These are phyloP conservation scores for Diorhabda carinulata DNA, from an alignment of 1,140 invertebrate species.

Conservation along the genomic window DNA sequence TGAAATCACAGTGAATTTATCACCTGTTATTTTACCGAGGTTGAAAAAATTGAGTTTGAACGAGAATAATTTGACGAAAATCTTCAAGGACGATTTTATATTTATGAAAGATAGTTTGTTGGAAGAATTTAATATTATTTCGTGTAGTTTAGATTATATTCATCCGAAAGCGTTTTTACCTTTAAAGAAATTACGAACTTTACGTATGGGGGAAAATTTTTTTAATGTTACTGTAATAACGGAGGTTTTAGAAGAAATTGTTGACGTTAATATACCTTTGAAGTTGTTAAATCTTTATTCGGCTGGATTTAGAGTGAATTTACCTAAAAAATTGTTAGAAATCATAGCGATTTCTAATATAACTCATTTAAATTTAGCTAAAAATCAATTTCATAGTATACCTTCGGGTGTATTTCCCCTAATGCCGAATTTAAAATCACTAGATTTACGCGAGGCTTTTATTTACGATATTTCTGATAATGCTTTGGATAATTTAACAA, in stretches of 20 bases:
- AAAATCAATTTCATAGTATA: conserved; percentile 55
- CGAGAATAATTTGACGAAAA: conserved; percentile 34
- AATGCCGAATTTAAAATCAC: conserved; percentile 51
- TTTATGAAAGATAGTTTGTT: conserved; percentile 29
- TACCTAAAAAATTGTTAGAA: conserved; percentile 48
- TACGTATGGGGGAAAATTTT: conserved; percentile 51
- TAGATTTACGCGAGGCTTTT: conserved; percentile 50
- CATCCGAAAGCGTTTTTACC: conserved; percentile 49
- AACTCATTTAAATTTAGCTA: conserved; percentile 48
- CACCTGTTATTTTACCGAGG: conserved; percentile 26
- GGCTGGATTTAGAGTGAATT: conserved; percentile 51
- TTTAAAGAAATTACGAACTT: conserved; percentile 47
- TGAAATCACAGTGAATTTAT: conserved; percentile 29
- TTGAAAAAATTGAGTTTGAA: conserved; percentile 32
- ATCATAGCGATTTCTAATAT: conserved; percentile 52
- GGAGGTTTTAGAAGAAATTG: conserved; percentile 46
- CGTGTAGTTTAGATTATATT: conserved; percentile 52
- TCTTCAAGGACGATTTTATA: conserved; percentile 32
- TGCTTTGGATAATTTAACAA: conserved; percentile 48
- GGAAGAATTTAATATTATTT: conserved; percentile 48
- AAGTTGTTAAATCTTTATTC: conserved; percentile 49
- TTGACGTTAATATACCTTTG: conserved; percentile 46
- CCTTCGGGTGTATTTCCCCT: conserved; percentile 49
- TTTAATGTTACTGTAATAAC: conserved; percentile 48
- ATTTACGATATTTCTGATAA: conserved; percentile 41